Evolutionary conservation across 1,140 invertebrate species (phyloP), one percentile per base, ranked within the genome.

Genomic region (Danaus melanippus): DNA sequence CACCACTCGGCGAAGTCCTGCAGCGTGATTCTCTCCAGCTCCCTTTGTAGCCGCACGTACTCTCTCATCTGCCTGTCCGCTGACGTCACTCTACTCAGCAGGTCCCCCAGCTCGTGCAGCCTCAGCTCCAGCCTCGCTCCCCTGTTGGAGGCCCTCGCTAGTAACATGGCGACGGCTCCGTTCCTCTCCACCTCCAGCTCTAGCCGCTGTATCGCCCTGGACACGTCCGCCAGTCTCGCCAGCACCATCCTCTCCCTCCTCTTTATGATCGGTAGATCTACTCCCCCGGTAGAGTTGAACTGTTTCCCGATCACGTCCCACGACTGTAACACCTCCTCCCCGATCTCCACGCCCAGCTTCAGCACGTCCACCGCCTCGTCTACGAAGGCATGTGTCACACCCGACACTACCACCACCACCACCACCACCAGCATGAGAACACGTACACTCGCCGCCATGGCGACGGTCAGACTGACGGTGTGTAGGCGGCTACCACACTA

Each of bases 1-100:
- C 90, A 91, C 70, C 87, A 89, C 43, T 84, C 80, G 0, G 93
- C 92, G 62, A 94, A 94, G 62, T 91, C 89, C 64, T 92, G 79
- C 21, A 94, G 65, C 0, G 93, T 95, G 44, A 83, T 86, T 41
- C 76, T 74, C 69, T 94, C 92, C 41, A 90, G 84, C 39, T 88
- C 77, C 42, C 84, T 85, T 49, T 88, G 79, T 10, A 87, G 43
- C 0, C 68, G 52, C 41, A 88, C 79, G 67, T 92, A 93, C 15
- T 85, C 76, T 7, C 87, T 50, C 87, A 92, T 92, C 58, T 86
- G 74, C 0, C 83, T 64, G 53, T 92, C 89, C 0, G 88, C 82
- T 2, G 87, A 86, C 0, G 90, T 79, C 10, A 93, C 88, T 1
- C 90, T 77, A n/a, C 86, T 88, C 43, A 92, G 63, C 15, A 90